Evolutionary conservation across 2,888 invertebrate species (phyloP).

Genomic region (Eupithecia subfuscata): DNA sequence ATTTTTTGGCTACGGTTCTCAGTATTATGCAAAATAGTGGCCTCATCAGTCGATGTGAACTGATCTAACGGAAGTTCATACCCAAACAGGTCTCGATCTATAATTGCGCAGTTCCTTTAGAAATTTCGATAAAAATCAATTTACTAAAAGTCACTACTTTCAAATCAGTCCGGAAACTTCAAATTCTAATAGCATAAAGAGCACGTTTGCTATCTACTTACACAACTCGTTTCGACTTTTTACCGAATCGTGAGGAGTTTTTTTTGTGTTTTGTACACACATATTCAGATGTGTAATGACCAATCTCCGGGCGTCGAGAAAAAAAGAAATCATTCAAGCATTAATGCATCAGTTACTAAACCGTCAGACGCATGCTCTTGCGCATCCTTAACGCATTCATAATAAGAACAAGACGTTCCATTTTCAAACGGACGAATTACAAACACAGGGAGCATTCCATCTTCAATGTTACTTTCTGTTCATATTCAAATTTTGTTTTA

Average conservation of each 20-base stretch:
- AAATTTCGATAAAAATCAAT: constrained; percentile 57
- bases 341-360: constrained; percentile 84
- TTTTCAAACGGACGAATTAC: constrained; percentile 76
- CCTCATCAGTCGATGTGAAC: constrained; percentile 7
- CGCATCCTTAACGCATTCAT: constrained; percentile 81
- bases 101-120: constrained; percentile 46
- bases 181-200: constrained; percentile 78
- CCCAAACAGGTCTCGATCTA: constrained; percentile 34
- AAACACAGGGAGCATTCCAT: constrained; percentile 74
- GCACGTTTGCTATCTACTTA: constrained; percentile 80
- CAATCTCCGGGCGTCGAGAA: constrained; percentile 79
- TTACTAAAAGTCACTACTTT: constrained; percentile 60
- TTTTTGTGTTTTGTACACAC: constrained; percentile 77
- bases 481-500: constrained; percentile 77
- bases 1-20: constrained; percentile 14
- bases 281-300: constrained; percentile 83
- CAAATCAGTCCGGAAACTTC: constrained; percentile 78
- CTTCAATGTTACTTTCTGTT: constrained; percentile 65
- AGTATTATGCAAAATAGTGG: constrained; percentile 11
- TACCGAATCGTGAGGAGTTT: constrained; percentile 77
- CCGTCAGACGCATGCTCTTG: constrained; percentile 80
- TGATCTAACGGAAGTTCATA: constrained; percentile 34
- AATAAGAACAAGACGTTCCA: constrained; percentile 79
- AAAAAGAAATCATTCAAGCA: constrained; percentile 74
- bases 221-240: constrained; percentile 74